Base-by-base conservation (phyloP, 2,113 vertebrate species). In the Danio rerio region DNA sequence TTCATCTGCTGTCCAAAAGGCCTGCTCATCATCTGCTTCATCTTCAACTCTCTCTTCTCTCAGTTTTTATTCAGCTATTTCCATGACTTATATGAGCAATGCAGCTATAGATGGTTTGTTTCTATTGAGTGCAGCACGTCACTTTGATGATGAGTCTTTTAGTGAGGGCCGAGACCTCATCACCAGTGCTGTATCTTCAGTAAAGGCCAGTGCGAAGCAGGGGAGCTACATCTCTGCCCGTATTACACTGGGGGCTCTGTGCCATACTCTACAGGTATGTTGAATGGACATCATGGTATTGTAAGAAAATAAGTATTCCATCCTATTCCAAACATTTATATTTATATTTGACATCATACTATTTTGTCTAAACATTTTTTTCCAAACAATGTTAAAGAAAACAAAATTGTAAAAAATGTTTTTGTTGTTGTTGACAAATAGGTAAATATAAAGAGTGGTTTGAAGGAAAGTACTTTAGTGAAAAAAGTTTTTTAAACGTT, bases 201-300 rank as follows among this genome's bases (percentile, higher is more conserved):
- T 92, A 20, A 91, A 90, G 78, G 86, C 81, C 13, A 89, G 59
- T 81, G 85, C 86, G 53, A 72, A 71, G 61, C 56, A 70, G 11
- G 72, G 40, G 3, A 91, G 88, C 52, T 91, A 77, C 45, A 71
- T 87, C 21, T 49, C 85, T 10, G 91, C 91, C 0, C 85, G 86
- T 12, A 4, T 90, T n/a, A 79, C 61, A 40, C 80, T 93, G 63
- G 92, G 91, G 55, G 53, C 77, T 45, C 81, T 91, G 12, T 56
- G 88, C 0, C 92, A 93, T 80, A 88, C 90, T n/a, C 79, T 92
- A 58, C 92, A 93, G 90, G 92, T 91, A 40, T 2, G 47, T 76
- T 47, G 1, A 47, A 7, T 45, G 4, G 7, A n/a, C 7, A 45
- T 66, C 9, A 42, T 9, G 43, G 18, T 31, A 50, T 9, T 43